phyloP scores from a whole-genome alignment of 1,140 invertebrate species.

The Proctacanthus coquilletti region DNA sequence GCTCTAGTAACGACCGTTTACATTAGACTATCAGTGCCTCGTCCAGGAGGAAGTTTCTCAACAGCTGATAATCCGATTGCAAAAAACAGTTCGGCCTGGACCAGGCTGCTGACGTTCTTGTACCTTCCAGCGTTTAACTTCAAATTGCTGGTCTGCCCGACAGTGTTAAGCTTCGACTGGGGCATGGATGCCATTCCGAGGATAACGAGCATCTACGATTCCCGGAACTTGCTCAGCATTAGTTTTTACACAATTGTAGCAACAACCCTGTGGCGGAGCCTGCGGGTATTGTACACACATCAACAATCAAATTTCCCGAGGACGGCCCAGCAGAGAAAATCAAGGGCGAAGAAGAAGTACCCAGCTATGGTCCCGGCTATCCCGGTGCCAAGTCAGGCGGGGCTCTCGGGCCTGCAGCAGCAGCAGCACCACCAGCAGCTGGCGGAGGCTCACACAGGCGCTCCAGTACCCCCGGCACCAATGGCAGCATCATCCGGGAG shows the following conservation, averaged over 20 bases:
- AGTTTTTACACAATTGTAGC: constrained; percentile 50
- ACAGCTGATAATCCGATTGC: constrained; percentile 83
- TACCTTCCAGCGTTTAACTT: constrained; percentile 81
- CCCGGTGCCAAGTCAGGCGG: too few species aligned
- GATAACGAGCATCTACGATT: constrained; percentile 54
- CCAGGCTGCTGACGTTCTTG: constrained; percentile 66
- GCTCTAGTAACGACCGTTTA: constrained; percentile 41
- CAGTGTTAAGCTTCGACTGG: constrained; percentile 83
- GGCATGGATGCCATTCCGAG: constrained; percentile 85
- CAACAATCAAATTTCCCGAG: not conserved
- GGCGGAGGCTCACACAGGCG: not conserved
- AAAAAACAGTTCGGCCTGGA: constrained; percentile 49
- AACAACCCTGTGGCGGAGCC: constrained; percentile 31
- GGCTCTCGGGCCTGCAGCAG: too few species aligned
- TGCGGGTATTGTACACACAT: constrained; percentile 8
- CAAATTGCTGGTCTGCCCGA: constrained; percentile 63
- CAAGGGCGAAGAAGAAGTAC: constrained; percentile 2
- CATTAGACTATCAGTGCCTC: constrained; percentile 43
- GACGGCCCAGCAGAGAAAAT: not conserved
- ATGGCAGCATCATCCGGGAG: too few species aligned
- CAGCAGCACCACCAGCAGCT: not conserved
- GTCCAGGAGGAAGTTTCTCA: constrained; percentile 59
- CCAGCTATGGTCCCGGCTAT: too few species aligned
- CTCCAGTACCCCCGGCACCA: not conserved
- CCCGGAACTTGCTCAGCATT: constrained; percentile 53